These are phyloP conservation scores for Pygocentrus nattereri DNA, from an alignment of 2,797 vertebrate genomes.

Conservation along the genomic window DNA sequence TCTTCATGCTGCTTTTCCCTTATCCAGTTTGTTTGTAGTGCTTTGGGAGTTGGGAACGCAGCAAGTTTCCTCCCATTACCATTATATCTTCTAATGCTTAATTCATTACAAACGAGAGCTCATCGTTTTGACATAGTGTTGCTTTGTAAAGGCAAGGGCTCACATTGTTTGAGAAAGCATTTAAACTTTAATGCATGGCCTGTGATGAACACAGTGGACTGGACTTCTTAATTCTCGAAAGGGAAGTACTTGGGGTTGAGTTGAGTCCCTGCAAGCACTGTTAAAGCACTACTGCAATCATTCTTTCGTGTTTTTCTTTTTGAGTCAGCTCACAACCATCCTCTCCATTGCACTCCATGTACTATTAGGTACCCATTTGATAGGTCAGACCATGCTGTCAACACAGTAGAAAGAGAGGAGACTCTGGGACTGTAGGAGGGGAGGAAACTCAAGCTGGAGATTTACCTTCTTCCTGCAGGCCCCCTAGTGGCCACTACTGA, in stretches of 20 bases:
- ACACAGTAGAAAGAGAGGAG: no score
- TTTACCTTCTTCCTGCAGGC: no score
- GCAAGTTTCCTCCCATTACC: neutral
- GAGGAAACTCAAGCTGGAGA: no score
- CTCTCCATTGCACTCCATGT: no score
- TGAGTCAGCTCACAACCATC: no score
- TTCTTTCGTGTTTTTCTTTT: no score
- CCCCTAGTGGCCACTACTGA: no score
- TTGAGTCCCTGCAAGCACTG: no score
- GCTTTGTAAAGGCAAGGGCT: neutral
- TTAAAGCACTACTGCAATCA: no score
- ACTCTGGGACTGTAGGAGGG: no score
- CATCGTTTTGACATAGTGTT: neutral
- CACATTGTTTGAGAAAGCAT: neutral
- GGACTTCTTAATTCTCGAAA: neutral
- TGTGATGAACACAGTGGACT: neutral
- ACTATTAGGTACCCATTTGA: no score
- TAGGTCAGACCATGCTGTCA: no score
- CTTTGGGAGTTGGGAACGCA: neutral
- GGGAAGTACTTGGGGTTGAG: neutral
- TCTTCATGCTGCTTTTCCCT: neutral
- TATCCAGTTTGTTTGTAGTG: neutral
- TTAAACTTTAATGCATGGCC: neutral
- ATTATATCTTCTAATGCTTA: neutral
- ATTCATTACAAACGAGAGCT: neutral